Percentiles rank a stretch among this genome's conserved stretches.
phyloP scores from a whole-genome alignment of 2,113 vertebrate genomes.

The Percopsis transmontana region DNA sequence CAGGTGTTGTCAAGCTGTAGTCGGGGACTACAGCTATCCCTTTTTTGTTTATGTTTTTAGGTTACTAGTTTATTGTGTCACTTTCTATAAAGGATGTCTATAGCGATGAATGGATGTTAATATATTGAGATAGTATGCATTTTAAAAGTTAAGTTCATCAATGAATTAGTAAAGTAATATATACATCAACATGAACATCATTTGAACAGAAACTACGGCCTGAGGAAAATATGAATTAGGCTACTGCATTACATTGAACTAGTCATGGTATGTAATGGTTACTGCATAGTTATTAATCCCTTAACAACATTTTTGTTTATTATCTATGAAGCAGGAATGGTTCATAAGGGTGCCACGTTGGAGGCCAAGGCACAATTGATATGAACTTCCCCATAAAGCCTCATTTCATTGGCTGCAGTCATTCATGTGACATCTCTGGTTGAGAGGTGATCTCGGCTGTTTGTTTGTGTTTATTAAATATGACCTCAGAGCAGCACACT shows the following conservation, averaged over 20 bases:
- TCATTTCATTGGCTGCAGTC: conserved; percentile 67
- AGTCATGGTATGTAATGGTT: conserved; percentile 43
- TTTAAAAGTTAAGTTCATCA: not conserved
- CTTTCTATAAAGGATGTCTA: not conserved
- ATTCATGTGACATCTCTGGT: conserved; percentile 63
- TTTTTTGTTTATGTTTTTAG: too few species aligned
- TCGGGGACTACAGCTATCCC: too few species aligned
- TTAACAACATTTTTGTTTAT: conserved; percentile 61
- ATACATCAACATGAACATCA: not conserved
- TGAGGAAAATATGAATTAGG: conserved; percentile 10
- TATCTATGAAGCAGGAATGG: conserved; percentile 57
- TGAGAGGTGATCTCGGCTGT: conserved; percentile 48
- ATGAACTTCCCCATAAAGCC: conserved; percentile 61
- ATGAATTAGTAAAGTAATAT: conserved; percentile 7
- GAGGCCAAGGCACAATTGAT: conserved; percentile 61
- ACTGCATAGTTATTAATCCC: conserved; percentile 52
- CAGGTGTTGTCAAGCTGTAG: conserved; percentile 31
- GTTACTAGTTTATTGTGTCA: not conserved
- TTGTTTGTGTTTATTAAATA: conserved; percentile 41
- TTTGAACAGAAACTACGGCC: conserved; percentile 25
- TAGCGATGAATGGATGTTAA: not conserved
- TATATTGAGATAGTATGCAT: not conserved
- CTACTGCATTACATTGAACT: conserved; percentile 46
- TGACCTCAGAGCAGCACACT: conserved; percentile 30
- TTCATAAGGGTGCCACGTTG: conserved; percentile 58